Base-by-base conservation (phyloP, 2,888 invertebrate genomes). In the Epirrhoe alternata region DNA sequence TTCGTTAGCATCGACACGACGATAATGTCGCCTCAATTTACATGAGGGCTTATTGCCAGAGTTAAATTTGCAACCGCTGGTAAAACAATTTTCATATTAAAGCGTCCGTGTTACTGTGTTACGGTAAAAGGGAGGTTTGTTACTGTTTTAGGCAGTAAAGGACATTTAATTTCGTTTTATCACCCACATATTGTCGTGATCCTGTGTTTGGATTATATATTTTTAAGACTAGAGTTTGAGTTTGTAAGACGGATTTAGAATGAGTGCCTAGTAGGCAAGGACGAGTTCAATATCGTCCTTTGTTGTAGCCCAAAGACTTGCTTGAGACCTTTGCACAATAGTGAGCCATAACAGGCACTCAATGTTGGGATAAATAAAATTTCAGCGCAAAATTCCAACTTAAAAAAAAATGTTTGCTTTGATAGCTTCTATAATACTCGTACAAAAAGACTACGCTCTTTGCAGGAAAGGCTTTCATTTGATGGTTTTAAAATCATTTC, bases 11-110 rank as follows among this genome's bases (percentile, higher is more conserved):
- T 68, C 63, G 71, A 71, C 68, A 67, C 59, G 56, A 50, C 24
- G 64, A 64, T 74, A 71, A 71, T 69, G 64, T 72, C 61, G 59
- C 55, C 64, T 66, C 52, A 66, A 68, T 74, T 70, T 68, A 69
- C 70, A 72, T 62, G 59, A 64, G 10, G 54, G 64, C 65, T 71
- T 69, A 73, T 71, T 64, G 72, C 67, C 66, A 7, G 50, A 68
- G 68, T 64, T 66, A 64, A 69, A 68, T 65, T 57, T 62, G 59
- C 57, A 68, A 66, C 61, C 47, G 56, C 50, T 17, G 63, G 53
- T 66, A 65, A 69, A 70, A 69, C 70, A 70, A 61, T 72, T 61
- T 68, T 62, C 69, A 63, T 64, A 64, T 62, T 66, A 57, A 63
- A 51, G 60, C 64, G 42, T 24, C 61, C 63, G 50, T 61, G 51